phyloP scores from a whole-genome alignment of 2,113 vertebrate genomes.

The Mastomys coucha region DNA sequence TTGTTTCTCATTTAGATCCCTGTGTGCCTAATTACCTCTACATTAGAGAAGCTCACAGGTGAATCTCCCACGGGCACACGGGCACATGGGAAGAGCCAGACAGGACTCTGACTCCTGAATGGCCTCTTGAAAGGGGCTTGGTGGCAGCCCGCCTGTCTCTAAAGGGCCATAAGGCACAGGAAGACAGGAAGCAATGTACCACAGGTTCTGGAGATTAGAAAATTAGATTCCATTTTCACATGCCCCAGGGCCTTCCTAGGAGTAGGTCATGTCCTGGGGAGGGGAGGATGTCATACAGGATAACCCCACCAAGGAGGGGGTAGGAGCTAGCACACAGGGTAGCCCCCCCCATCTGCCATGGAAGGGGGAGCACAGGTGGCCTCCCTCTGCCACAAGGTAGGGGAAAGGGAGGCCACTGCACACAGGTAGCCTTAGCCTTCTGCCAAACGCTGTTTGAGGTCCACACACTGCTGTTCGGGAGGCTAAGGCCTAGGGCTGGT shows the following conservation, averaged over 20 bases:
- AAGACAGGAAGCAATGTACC: not conserved
- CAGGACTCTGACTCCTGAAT: not conserved
- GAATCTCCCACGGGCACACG: not conserved
- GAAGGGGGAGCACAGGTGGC: not conserved
- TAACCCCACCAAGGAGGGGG: not conserved
- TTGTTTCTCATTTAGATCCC: not conserved
- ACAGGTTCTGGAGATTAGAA: not conserved
- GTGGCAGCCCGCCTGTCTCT: not conserved
- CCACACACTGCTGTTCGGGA: not conserved
- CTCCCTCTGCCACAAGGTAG: too few relatives aligned
- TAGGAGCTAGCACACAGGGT: not conserved
- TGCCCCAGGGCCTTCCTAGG: not conserved
- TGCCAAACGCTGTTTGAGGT: not conserved
- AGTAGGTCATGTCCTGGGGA: not conserved
- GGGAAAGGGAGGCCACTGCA: not conserved
- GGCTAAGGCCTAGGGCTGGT: not conserved
- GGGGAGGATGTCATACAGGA: not conserved
- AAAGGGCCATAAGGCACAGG: fast-evolving
- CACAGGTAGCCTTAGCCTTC: not conserved
- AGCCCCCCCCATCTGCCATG: not conserved
- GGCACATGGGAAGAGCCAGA: not conserved
- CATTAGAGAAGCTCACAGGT: not conserved
- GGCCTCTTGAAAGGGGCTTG: not conserved
- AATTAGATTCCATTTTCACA: not conserved
- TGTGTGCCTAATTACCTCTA: not conserved